Evolutionary conservation across 2,797 vertebrate species (phyloP), one percentile per base, ranked within the genome.

Genomic region (Coracias cyanogaster): DNA sequence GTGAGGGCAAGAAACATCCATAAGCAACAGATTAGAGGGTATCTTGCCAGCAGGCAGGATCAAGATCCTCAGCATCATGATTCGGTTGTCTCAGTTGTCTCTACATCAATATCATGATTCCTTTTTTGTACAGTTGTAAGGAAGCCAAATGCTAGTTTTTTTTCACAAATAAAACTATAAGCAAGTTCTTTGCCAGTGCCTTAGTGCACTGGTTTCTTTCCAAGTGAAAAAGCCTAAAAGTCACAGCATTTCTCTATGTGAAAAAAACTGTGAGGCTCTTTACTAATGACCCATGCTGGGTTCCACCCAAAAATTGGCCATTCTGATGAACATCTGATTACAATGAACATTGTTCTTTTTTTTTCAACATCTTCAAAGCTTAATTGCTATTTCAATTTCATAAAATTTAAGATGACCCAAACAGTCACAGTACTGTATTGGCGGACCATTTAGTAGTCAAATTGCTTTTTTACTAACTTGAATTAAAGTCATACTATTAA

Each of bases 231-330:
- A 51, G 48, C 3, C 37, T 11, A 54, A 12, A 71, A 78, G 4
- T 18, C 64, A 86, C 35, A 79, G 7, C 4, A 80, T 73, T 66
- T 82, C 11, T 87, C 4, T 49, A 46, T 15, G 14, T 41, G n/a
- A 71, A 58, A 66, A 82, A 43, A 31, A 5, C 3, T 4, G 4
- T 24, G 13, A 80, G 7, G 6, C 0, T 69, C 31, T 51, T 79
- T 35, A 58, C 11, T 41, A 64, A 62, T 37, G 25, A 52, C 28
- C 2, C 4, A 24, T 0, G 0, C 5, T 18, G 12, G 8, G 3
- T 45, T 71, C 33, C 52, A 80, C 45, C 16, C 37, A 61, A 80
- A 86, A 90, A 41, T 1, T 52, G 24, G 11, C 15, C n/a, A 54
- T 58, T n/a, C 18, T 89, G 46, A n/a, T n/a, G 29, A 82, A 61